Percentiles rank a stretch among this genome's conserved stretches.
Evolutionary conservation across 2,888 invertebrate species (phyloP).

Genomic region (Cylloceria caligata): DNA sequence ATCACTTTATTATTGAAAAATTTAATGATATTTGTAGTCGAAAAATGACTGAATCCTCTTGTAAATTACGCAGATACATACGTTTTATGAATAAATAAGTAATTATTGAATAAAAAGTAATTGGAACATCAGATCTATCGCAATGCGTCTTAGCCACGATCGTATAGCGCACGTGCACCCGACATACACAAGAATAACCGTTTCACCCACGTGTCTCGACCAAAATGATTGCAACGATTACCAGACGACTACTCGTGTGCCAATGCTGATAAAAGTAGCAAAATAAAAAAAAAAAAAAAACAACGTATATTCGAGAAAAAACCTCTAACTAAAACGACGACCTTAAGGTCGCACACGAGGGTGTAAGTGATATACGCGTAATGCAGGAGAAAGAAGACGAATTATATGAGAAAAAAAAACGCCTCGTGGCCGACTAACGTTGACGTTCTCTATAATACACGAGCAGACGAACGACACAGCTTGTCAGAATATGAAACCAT

Average conservation of each 20-base stretch:
- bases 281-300: not conserved
- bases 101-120: not conserved
- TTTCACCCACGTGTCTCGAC: slow-evolving; percentile 21
- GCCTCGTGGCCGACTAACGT: slow-evolving; percentile 7
- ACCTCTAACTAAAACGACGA: not conserved
- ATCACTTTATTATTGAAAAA: no score
- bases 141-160: not conserved
- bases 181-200: not conserved
- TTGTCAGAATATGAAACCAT: not conserved
- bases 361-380: not conserved
- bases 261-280: not conserved
- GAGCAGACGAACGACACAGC: not conserved
- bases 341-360: not conserved
- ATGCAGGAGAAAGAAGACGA: not conserved
- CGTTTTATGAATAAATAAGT: not conserved
- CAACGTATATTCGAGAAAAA: not conserved
- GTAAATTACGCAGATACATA: no score
- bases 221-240: slow-evolving; percentile 22
- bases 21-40: no score
- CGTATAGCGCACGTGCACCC: slow-evolving; percentile 1
- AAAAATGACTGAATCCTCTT: no score
- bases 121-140: not conserved
- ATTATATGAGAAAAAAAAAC: slow-evolving; percentile 12
- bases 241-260: slow-evolving; percentile 4
- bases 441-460: not conserved